Conservation (phyloP, 2,888 invertebrate species). For the Patella ulyssiponensis region DNA sequence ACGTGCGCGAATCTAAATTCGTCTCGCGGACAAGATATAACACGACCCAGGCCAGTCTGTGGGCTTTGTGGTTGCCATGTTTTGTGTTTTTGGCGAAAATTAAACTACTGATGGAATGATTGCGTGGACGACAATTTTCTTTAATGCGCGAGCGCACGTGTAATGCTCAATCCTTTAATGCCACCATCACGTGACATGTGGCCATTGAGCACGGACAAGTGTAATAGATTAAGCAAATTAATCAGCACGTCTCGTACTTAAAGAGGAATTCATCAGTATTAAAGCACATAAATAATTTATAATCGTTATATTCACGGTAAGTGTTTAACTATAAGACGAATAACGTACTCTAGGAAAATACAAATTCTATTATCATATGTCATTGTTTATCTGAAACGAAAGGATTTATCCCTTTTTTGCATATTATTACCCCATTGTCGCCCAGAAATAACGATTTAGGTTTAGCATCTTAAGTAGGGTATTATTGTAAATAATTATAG, state of each 20-base stretch:
- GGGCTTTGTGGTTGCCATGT: not conserved
- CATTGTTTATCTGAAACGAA: too few relatives aligned
- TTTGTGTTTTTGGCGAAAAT: slow-evolving; percentile 8
- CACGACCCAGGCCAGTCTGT: not conserved
- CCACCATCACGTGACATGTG: slow-evolving; percentile 16
- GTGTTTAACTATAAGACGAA: too few relatives aligned
- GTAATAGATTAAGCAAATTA: slow-evolving; percentile 7
- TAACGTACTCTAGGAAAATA: too few relatives aligned
- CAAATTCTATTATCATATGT: too few relatives aligned
- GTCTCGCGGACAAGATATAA: not conserved
- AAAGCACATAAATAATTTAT: too few relatives aligned
- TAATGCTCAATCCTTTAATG: slow-evolving; percentile 1
- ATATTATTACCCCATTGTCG: too few relatives aligned
- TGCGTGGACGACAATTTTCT: slow-evolving; percentile 18
- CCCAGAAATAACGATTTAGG: too few relatives aligned
- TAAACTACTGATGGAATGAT: not conserved
- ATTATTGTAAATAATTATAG: too few relatives aligned
- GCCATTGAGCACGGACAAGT: not conserved
- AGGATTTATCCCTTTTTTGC: too few relatives aligned
- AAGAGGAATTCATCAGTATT: too few relatives aligned
- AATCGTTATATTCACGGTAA: too few relatives aligned
- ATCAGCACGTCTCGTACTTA: not conserved
- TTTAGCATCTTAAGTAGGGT: too few relatives aligned
- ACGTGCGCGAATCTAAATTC: slow-evolving; percentile 2
- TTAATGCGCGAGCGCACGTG: slow-evolving; percentile 24